These are phyloP conservation scores for Monodelphis domestica DNA, from an alignment of 2,797 vertebrate genomes.

Conservation along the genomic window DNA sequence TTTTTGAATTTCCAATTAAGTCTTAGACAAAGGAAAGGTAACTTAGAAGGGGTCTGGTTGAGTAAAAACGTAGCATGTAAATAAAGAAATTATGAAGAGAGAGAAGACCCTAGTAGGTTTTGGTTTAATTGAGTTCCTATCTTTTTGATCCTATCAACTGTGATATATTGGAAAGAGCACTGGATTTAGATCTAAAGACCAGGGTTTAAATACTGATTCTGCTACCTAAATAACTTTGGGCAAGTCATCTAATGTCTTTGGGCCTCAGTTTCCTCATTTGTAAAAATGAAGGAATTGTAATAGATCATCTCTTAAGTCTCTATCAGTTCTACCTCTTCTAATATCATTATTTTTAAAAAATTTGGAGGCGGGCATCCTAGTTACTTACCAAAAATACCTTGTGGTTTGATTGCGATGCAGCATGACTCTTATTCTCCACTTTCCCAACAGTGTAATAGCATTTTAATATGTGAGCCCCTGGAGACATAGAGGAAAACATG, in stretches of 20 bases:
- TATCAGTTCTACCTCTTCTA: not conserved
- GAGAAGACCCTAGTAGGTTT: not conserved
- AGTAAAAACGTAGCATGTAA: not conserved
- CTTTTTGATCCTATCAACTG: not conserved
- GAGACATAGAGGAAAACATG: slow-evolving; percentile 17
- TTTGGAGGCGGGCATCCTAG: not conserved
- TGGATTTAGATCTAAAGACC: not conserved
- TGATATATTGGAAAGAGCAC: not conserved
- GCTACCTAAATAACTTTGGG: not conserved
- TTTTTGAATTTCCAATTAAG: not conserved
- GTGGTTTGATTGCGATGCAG: not conserved
- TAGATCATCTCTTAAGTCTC: not conserved
- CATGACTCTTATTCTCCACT: slow-evolving; percentile 2
- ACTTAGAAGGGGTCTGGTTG: not conserved
- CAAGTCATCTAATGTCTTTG: not conserved
- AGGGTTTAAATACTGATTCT: not conserved
- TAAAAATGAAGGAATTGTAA: not conserved
- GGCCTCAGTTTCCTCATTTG: not conserved
- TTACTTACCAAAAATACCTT: not conserved
- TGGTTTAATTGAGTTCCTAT: not conserved
- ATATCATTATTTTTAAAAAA: not conserved
- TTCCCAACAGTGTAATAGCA: not conserved
- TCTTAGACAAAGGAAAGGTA: not conserved
- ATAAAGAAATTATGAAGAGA: not conserved
- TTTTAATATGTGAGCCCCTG: not conserved